phyloP scores from a whole-genome alignment of 1,140 invertebrate species.

The Heliconius himera region DNA sequence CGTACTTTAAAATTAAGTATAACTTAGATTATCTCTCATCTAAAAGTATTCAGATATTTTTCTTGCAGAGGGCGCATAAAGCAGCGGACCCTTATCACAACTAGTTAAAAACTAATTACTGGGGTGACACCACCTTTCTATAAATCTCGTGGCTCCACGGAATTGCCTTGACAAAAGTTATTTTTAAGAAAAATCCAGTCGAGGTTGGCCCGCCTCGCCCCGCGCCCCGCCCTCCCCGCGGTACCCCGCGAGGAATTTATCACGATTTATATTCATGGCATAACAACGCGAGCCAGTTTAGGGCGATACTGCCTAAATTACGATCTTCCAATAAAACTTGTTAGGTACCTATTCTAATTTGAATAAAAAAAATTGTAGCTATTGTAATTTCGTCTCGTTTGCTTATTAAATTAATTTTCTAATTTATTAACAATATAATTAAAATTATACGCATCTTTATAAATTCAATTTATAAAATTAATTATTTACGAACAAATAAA shows the following conservation, averaged over 20 bases:
- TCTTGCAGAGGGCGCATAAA: constrained; percentile 58
- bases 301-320: constrained; percentile 75
- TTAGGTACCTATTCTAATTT: constrained; percentile 22
- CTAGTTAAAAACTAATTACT: constrained; percentile 82
- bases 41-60: constrained; percentile 23
- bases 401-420: background rate
- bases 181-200: constrained; percentile 81
- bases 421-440: background rate
- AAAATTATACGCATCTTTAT: background rate
- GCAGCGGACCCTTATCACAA: constrained; percentile 78
- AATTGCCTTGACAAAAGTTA: constrained; percentile 81
- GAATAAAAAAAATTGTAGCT: constrained; percentile 7
- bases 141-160: constrained; percentile 74
- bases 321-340: constrained; percentile 66
- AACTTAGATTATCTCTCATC: constrained; percentile 22
- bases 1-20: constrained; percentile 2
- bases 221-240: constrained; percentile 47
- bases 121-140: constrained; percentile 79
- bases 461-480: background rate
- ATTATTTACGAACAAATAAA: background rate
- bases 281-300: constrained; percentile 78
- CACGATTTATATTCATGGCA: constrained; percentile 83
- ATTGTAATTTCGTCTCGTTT: background rate
- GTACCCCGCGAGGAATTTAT: constrained; percentile 76
- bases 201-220: constrained; percentile 61